Evolutionary conservation across 2,113 vertebrate genomes (phyloP).

Genomic region (Ciconia boyciana): DNA sequence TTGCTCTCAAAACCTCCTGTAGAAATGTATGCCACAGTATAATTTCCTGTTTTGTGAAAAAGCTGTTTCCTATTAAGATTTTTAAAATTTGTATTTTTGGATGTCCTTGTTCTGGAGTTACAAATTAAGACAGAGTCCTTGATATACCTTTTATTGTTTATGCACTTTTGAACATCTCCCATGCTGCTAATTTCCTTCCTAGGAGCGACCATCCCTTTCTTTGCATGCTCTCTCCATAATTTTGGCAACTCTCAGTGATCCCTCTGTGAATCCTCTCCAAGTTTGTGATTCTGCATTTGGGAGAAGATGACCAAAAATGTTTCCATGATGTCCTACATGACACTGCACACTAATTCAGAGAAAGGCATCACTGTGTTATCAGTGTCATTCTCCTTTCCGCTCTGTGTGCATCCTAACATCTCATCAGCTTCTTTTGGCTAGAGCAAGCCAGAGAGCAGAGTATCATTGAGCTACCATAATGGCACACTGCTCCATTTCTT

Average conservation of each 20-base stretch:
- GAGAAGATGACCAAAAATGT: not conserved
- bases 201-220: not conserved
- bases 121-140: not conserved
- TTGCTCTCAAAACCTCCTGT: not conserved
- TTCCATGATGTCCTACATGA: fast-evolving
- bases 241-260: not conserved
- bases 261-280: not conserved
- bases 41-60: not conserved
- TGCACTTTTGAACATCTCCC: not conserved
- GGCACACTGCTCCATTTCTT: not conserved
- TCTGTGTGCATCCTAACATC: not conserved
- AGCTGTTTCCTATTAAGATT: not conserved
- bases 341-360: not conserved
- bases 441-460: not conserved
- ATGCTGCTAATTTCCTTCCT: not conserved
- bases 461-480: not conserved
- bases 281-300: not conserved
- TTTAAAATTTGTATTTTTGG: not conserved
- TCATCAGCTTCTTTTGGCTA: not conserved
- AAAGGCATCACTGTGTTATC: not conserved
- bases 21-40: not conserved
- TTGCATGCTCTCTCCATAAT: not conserved
- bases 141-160: not conserved
- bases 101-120: not conserved
- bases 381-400: not conserved